phyloP scores from a whole-genome alignment of 2,113 vertebrate species.

The Nesoenas mayeri region DNA sequence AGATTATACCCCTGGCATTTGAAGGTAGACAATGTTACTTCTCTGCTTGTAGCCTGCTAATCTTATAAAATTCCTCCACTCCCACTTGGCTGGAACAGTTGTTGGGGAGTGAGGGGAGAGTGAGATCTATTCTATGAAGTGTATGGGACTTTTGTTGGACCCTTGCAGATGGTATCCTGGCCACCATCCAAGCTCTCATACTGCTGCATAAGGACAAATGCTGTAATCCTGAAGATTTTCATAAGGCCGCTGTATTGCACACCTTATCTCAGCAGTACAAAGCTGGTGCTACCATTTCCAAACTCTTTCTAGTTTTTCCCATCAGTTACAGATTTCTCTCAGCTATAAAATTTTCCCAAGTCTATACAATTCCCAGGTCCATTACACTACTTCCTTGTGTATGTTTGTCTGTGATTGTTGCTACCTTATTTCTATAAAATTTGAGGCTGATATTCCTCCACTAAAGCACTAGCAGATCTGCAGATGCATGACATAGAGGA shows the following conservation, averaged over 20 bases:
- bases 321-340: background rate
- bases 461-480: background rate
- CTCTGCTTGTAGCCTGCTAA: conserved; percentile 1
- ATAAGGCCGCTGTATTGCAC: background rate
- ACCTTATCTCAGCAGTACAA: background rate
- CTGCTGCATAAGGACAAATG: background rate
- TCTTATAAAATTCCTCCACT: conserved; percentile 42
- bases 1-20: conserved; percentile 40
- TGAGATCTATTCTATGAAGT: background rate
- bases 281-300: background rate
- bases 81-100: conserved; percentile 40
- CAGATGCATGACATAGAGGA: background rate
- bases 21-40: conserved; percentile 28
- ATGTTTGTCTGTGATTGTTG: background rate
- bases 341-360: background rate
- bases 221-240: background rate
- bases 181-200: background rate
- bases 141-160: background rate
- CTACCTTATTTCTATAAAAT: background rate
- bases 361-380: background rate
- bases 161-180: conserved; percentile 14
- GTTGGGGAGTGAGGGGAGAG: background rate
- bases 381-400: background rate
- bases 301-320: background rate
- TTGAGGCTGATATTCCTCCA: background rate